Conservation (phyloP, 1,140 invertebrate species). For the Argopecten irradians region DNA sequence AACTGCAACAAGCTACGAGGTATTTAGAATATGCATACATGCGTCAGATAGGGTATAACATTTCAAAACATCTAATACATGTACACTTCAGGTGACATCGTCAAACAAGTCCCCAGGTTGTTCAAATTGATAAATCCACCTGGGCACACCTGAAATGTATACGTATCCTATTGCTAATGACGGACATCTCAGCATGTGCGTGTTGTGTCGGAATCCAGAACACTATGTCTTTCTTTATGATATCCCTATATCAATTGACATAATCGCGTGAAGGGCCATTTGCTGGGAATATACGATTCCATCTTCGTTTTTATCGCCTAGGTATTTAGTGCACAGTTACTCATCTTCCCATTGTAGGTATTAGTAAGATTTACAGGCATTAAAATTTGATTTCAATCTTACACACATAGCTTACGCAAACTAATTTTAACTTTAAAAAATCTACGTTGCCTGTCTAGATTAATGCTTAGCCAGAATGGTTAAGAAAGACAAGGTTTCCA, state of each 20-base stretch:
- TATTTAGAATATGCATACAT: background rate
- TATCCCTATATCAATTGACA: background rate
- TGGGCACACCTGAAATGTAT: background rate
- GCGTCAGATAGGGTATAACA: background rate
- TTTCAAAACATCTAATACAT: background rate
- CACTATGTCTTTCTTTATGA: background rate
- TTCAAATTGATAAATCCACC: background rate
- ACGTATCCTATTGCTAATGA: background rate
- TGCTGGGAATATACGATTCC: background rate
- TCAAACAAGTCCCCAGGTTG: background rate
- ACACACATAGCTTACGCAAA: too few relatives aligned
- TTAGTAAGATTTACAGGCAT: background rate
- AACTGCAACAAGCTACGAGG: too few relatives aligned
- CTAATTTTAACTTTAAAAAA: too few relatives aligned
- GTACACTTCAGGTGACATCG: background rate
- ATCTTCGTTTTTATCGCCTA: background rate
- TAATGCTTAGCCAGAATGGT: too few relatives aligned
- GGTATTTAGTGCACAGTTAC: constrained; percentile 7
- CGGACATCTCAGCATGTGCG: background rate
- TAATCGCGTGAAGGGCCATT: background rate
- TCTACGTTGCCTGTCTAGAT: too few relatives aligned
- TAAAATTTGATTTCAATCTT: too few relatives aligned
- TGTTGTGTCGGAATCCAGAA: background rate
- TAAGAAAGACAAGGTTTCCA: too few relatives aligned
- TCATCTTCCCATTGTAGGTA: background rate